These are phyloP conservation scores for Apamea anceps DNA, from an alignment of 2,888 invertebrate species.

Conservation along the genomic window DNA sequence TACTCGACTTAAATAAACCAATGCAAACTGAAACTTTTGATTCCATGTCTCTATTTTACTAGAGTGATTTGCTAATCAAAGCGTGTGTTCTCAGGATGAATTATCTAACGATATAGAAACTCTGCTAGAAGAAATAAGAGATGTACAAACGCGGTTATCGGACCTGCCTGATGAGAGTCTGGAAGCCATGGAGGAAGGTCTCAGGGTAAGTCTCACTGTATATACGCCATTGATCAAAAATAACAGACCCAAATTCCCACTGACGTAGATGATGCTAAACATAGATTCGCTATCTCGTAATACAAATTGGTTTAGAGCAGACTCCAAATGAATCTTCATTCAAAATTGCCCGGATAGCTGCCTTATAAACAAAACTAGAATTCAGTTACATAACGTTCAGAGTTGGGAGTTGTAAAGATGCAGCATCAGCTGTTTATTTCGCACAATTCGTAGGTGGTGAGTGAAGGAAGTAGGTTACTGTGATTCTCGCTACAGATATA, in stretches of 20 bases:
- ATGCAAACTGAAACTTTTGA: slow-evolving; percentile 58
- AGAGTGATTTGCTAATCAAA: slow-evolving; percentile 81
- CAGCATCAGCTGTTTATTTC: slow-evolving; percentile 28
- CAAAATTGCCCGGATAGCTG: slow-evolving; percentile 55
- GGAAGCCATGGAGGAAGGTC: slow-evolving; percentile 92
- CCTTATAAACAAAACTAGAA: slow-evolving; percentile 85
- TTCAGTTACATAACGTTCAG: slow-evolving; percentile 52
- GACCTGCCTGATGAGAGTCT: slow-evolving; percentile 93
- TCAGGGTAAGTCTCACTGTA: slow-evolving; percentile 91
- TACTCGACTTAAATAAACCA: not conserved
- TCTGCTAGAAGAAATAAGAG: slow-evolving; percentile 92
- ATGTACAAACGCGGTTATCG: slow-evolving; percentile 92
- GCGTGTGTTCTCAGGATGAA: slow-evolving; percentile 91
- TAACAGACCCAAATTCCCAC: slow-evolving; percentile 67
- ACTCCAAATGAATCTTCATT: slow-evolving; percentile 40
- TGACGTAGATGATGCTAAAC: slow-evolving; percentile 68
- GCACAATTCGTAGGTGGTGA: slow-evolving; percentile 11
- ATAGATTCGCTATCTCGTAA: slow-evolving; percentile 68
- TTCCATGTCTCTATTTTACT: slow-evolving; percentile 66
- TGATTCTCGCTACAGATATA: not conserved
- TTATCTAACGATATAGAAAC: slow-evolving; percentile 92
- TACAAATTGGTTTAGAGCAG: slow-evolving; percentile 47
- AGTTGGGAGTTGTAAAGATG: slow-evolving; percentile 2
- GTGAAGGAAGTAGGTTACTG: slow-evolving; percentile 24
- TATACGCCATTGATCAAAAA: slow-evolving; percentile 70